Evolutionary conservation across 2,797 vertebrate species (phyloP).

Genomic region (Phrynocephalus guinanensis): DNA sequence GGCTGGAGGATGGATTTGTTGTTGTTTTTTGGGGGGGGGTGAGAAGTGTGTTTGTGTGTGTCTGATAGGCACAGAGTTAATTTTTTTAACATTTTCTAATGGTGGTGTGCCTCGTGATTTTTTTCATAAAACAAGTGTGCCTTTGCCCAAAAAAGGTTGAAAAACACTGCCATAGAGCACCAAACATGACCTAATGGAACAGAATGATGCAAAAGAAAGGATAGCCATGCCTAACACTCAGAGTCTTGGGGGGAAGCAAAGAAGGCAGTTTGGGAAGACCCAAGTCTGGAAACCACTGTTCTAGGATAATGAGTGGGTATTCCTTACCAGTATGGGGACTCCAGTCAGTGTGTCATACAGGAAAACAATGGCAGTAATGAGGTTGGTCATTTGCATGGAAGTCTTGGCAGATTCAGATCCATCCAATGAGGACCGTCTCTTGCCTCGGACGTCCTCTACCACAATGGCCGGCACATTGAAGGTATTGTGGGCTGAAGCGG

Average conservation of each 20-base stretch:
- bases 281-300: background rate
- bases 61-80: too few relatives aligned
- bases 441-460: slow-evolving; percentile 84
- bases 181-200: background rate
- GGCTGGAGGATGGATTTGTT: too few relatives aligned
- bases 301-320: background rate
- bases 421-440: slow-evolving; percentile 83
- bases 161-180: background rate
- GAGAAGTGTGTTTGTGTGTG: too few relatives aligned
- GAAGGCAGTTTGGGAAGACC: background rate
- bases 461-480: slow-evolving; percentile 85
- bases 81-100: too few relatives aligned
- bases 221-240: background rate
- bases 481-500: slow-evolving; percentile 73
- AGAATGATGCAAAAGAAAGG: background rate
- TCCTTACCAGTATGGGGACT: slow-evolving; percentile 85
- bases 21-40: too few relatives aligned
- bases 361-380: slow-evolving; percentile 86
- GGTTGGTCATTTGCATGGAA: slow-evolving; percentile 85
- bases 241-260: background rate
- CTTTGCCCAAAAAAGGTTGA: too few relatives aligned
- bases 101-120: too few relatives aligned
- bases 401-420: slow-evolving; percentile 85
- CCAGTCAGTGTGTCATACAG: slow-evolving; percentile 85
- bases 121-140: too few relatives aligned